Conservation (phyloP, 2,113 vertebrate genomes). For the Myxocyprinus asiaticus region DNA sequence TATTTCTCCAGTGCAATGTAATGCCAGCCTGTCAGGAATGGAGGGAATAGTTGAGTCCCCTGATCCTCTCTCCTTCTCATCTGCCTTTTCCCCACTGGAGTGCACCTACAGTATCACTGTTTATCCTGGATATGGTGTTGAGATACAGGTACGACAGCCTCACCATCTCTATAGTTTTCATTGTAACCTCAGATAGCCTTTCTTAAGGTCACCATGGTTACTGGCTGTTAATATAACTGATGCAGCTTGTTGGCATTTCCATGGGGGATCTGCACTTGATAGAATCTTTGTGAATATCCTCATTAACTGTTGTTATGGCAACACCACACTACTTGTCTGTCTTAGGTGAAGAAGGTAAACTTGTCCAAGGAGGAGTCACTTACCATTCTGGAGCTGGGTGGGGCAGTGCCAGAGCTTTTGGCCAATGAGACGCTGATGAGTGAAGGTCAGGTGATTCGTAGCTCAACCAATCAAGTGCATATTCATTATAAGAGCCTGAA, state of each 20-base stretch:
- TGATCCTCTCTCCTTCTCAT: slow-evolving; percentile 72
- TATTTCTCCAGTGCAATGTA: slow-evolving; percentile 80
- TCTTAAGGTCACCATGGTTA: not conserved
- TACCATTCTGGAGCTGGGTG: slow-evolving; percentile 80
- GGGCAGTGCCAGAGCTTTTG: slow-evolving; percentile 76
- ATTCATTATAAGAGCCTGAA: slow-evolving; percentile 86
- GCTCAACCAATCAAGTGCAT: slow-evolving; percentile 86
- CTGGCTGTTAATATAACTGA: not conserved
- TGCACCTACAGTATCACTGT: slow-evolving; percentile 89
- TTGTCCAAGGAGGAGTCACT: slow-evolving; percentile 87
- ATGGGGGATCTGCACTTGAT: slow-evolving; percentile 1
- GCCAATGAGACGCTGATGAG: slow-evolving; percentile 88
- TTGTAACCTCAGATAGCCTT: not conserved
- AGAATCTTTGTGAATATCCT: slow-evolving; percentile 3
- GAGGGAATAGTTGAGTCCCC: slow-evolving; percentile 88
- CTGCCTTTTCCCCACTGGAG: slow-evolving; percentile 76
- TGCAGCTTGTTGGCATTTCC: slow-evolving; percentile 16
- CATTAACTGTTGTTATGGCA: slow-evolving; percentile 2
- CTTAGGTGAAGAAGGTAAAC: slow-evolving; percentile 85
- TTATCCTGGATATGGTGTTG: slow-evolving; percentile 87
- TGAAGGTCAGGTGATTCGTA: slow-evolving; percentile 90
- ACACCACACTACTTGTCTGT: not conserved
- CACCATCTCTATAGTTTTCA: not conserved
- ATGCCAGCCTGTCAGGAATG: slow-evolving; percentile 81
- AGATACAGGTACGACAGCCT: slow-evolving; percentile 80